A percentile compares a stretch with the other conserved stretches of the same genome.
Conservation (phyloP, 2,113 vertebrate species). For the Erinaceus europaeus region DNA sequence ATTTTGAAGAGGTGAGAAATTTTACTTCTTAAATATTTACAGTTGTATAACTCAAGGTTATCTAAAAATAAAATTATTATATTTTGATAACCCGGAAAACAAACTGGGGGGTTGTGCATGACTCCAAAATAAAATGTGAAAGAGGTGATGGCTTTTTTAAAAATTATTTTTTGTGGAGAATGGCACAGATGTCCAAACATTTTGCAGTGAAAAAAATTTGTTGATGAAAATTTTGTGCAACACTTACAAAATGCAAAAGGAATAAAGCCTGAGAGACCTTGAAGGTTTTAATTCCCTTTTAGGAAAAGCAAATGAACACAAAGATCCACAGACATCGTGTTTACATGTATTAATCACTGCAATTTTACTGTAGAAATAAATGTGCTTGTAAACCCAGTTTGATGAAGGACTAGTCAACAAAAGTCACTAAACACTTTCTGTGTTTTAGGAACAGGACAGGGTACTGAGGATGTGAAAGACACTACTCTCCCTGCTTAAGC, state of each 20-base stretch:
- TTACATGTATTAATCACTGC: not conserved
- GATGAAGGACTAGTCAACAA: not conserved
- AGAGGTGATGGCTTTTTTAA: not conserved
- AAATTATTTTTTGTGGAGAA: not conserved
- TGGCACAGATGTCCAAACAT: not conserved
- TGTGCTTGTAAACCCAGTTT: not conserved
- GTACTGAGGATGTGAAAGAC: not conserved
- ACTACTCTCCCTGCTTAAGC: not conserved
- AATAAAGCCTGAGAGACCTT: not conserved
- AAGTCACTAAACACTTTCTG: not conserved
- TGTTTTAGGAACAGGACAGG: not conserved
- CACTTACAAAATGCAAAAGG: conserved; percentile 2
- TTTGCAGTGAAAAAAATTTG: not conserved
- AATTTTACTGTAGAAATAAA: not conserved
- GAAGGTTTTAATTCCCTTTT: not conserved
- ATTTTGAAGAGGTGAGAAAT: too few relatives aligned
- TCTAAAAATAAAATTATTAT: too few relatives aligned
- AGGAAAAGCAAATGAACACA: not conserved
- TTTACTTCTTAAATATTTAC: too few relatives aligned
- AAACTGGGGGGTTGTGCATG: not conserved
- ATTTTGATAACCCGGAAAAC: too few relatives aligned
- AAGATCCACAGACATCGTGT: not conserved
- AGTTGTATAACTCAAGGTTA: too few relatives aligned
- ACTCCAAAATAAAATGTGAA: not conserved
- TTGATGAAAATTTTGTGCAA: not conserved